Evolutionary conservation across 2,888 invertebrate species (phyloP), one percentile per base, ranked within the genome.

Genomic region (Eurois occulta): DNA sequence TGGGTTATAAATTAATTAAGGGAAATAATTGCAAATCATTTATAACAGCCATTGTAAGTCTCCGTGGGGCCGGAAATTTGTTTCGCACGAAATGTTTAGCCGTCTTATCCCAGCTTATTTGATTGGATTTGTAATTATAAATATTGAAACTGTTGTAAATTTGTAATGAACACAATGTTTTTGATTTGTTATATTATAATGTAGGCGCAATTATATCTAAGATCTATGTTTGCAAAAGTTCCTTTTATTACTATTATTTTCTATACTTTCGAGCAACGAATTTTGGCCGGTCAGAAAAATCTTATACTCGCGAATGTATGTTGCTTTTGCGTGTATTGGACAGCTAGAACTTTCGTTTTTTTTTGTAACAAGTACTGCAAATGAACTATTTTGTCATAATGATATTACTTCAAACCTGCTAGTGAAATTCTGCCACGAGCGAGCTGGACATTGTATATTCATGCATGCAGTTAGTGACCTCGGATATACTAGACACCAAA

Each of bases 1-100:
- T 46, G 48, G 41, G 24, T 46, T 18, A 76, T 69, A 73, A 69
- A 75, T 76, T 69, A 64, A 66, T 74, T 64, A 75, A 60, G 55
- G 7, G 24, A 72, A 77, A 66, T 79, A 74, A 85, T 75, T 77
- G 65, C 28, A 72, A 75, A 84, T 81, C 48, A 84, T 84, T 82
- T 62, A 75, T 79, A 74, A 79, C 21, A 46, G 21, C 16, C 35
- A 41, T 80, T 74, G 58, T 74, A 46, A 73, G 18, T 43, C 72
- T 64, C 35, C 24, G 38, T 1, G 32, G 66, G 60, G 21, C 58
- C 71, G 75, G 69, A 81, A 84, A 85, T 81, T 78, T 67, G 73
- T 72, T 83, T 41, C 21, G 11, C 13, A 38, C 32, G 21, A 65
- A 77, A 75, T 62, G 60, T 38, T 72, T 64, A 72, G 21, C 64